A percentile compares a stretch with the other conserved stretches of the same genome.
Conservation (phyloP, 2,888 invertebrate species). For the Amitus sp. region DNA sequence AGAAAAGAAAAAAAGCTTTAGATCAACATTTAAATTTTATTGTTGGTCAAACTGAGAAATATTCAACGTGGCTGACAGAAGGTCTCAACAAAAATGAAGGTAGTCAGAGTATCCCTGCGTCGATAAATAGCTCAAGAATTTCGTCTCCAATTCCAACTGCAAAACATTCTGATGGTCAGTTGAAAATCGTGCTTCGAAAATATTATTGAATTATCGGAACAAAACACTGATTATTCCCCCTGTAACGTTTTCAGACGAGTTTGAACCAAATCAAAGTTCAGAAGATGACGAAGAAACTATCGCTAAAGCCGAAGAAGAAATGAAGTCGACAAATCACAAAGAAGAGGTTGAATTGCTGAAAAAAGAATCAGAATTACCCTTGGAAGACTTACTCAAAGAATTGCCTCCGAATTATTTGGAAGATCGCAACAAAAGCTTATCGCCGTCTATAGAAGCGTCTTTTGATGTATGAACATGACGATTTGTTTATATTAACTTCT, state of each 20-base stretch:
- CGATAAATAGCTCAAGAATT: constrained; percentile 64
- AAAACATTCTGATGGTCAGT: constrained; percentile 62
- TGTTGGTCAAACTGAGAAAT: constrained; percentile 98
- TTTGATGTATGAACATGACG: too few species aligned
- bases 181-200: too few species aligned
- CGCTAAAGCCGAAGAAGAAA: constrained; percentile 82
- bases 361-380: constrained; percentile 88
- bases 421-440: constrained; percentile 71
- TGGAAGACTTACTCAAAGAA: constrained; percentile 86
- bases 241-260: constrained; percentile 81
- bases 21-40: constrained; percentile 98
- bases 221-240: too few species aligned
- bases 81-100: constrained; percentile 76
- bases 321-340: constrained; percentile 68
- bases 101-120: constrained; percentile 60
- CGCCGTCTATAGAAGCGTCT: constrained; percentile 50
- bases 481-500: too few species aligned
- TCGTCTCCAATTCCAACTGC: constrained; percentile 59
- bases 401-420: constrained; percentile 84
- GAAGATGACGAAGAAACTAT: constrained; percentile 95
- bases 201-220: too few species aligned
- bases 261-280: constrained; percentile 82
- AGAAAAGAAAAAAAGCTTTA: constrained; percentile 92
- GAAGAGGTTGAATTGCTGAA: constrained; percentile 87
- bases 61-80: constrained; percentile 90